phyloP scores from a whole-genome alignment of 1,140 invertebrate genomes.

The Harpegnathos saltator region DNA sequence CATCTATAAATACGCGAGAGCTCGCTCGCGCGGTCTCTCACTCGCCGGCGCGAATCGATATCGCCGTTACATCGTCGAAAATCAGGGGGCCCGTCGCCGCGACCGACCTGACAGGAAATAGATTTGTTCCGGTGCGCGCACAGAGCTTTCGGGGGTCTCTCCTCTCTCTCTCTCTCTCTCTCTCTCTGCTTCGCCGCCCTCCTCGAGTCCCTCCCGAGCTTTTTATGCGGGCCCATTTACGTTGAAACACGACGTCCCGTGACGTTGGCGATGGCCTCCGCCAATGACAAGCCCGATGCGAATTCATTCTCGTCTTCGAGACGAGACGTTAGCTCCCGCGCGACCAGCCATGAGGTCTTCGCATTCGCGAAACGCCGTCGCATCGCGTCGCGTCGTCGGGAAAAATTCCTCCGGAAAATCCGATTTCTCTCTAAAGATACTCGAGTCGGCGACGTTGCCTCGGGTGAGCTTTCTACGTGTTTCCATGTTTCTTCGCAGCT shows the following conservation, averaged over 20 bases:
- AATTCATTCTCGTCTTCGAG: constrained; percentile 17
- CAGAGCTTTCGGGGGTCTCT: constrained; percentile 39
- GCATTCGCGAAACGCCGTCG: constrained; percentile 5
- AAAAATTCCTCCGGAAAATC: not conserved
- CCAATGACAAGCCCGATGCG: constrained; percentile 7
- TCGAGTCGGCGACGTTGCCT: not conserved
- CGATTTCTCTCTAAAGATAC: not conserved
- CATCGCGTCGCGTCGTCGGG: not conserved
- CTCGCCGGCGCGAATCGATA: constrained; percentile 45
- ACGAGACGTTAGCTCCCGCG: constrained; percentile 18
- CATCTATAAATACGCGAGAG: constrained; percentile 83
- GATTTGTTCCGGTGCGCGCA: constrained; percentile 48
- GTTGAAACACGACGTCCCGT: not conserved
- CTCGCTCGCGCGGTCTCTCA: constrained; percentile 51
- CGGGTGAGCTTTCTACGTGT: no score
- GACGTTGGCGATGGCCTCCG: not conserved
- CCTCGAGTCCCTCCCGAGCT: constrained; percentile 10
- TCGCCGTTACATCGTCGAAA: constrained; percentile 36
- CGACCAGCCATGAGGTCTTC: not conserved
- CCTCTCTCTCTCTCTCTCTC: constrained; percentile 18
- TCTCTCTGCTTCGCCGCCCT: not conserved
- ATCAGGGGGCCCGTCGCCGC: not conserved
- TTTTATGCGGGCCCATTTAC: constrained; percentile 27
- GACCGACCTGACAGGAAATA: constrained; percentile 8
- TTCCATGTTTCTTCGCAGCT: not conserved